A percentile compares a stretch with the other conserved stretches of the same genome.
Evolutionary conservation across 2,797 vertebrate species (phyloP).

Genomic region (Typhlichthys eigenmanni): DNA sequence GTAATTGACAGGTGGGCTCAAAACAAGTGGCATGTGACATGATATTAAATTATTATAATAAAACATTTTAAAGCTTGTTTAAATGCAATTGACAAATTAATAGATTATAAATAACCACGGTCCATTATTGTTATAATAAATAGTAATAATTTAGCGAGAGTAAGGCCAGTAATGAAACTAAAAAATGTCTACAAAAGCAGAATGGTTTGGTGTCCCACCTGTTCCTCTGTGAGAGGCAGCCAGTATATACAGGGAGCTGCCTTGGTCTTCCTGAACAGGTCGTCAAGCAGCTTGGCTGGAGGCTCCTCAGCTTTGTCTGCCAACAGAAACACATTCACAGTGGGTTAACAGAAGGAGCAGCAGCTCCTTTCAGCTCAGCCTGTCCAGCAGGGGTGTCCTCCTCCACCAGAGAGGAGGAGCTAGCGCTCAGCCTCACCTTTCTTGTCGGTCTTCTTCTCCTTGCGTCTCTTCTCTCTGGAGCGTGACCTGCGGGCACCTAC

Average conservation of each 20-base stretch:
- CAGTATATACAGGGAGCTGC: conserved; percentile 92
- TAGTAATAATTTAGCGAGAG: not conserved
- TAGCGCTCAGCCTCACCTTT: conserved; percentile 75
- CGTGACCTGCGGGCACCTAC: conserved; percentile 73
- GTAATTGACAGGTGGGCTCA: too few species aligned
- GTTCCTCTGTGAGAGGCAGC: conserved; percentile 90
- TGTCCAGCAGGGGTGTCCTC: too few species aligned
- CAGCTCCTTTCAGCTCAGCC: too few species aligned
- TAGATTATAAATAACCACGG: too few species aligned
- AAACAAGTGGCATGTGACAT: too few species aligned
- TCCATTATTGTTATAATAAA: not conserved
- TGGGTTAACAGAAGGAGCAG: not conserved
- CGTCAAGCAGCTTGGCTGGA: conserved; percentile 89
- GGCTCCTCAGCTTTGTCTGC: conserved; percentile 87
- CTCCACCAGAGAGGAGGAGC: too few species aligned
- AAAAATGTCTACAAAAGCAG: not conserved
- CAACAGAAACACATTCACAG: conserved; percentile 37
- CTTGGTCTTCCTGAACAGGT: conserved; percentile 92
- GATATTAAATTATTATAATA: too few species aligned
- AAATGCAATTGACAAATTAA: too few species aligned
- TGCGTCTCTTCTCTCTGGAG: conserved; percentile 84
- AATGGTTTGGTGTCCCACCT: conserved; percentile 66
- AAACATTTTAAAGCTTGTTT: too few species aligned
- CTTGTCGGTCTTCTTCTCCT: conserved; percentile 88
- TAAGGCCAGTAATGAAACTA: too few species aligned